phyloP scores from a whole-genome alignment of 2,113 vertebrate species.

The Prionailurus viverrinus region DNA sequence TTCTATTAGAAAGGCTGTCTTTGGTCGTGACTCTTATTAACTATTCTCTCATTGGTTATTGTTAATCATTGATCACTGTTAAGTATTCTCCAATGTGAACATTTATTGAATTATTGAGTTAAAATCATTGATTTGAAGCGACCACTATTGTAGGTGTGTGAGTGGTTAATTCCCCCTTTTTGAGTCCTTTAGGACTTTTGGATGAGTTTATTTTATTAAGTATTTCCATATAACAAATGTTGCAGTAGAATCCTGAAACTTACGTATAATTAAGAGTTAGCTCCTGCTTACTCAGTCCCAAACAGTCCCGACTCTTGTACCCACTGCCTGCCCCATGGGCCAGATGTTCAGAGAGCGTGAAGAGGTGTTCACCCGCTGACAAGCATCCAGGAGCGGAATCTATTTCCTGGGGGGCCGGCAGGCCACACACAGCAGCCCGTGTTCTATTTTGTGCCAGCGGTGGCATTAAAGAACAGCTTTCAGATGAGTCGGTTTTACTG shows the following conservation, averaged over 20 bases:
- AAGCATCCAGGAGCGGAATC: background rate
- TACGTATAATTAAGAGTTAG: background rate
- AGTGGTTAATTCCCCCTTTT: background rate
- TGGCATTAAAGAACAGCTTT: background rate
- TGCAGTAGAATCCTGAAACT: background rate
- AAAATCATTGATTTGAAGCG: slow-evolving; percentile 36
- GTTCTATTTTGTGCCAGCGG: background rate
- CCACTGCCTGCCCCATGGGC: background rate
- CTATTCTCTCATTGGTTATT: background rate
- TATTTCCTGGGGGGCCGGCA: background rate
- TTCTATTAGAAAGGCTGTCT: background rate
- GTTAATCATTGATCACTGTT: background rate
- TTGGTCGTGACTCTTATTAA: background rate
- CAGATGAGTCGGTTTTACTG: background rate
- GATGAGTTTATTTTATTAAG: slow-evolving; percentile 39
- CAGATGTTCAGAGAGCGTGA: background rate
- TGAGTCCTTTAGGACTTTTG: background rate
- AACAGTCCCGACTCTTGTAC: background rate
- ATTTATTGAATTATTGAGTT: slow-evolving; percentile 16
- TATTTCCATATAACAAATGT: slow-evolving; percentile 17
- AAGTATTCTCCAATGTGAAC: background rate
- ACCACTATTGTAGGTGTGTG: background rate
- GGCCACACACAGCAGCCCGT: background rate
- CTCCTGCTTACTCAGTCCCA: background rate
- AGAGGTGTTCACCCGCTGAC: background rate